Base-by-base conservation (phyloP, 2,797 vertebrate genomes). In the Scyliorhinus canicula region DNA sequence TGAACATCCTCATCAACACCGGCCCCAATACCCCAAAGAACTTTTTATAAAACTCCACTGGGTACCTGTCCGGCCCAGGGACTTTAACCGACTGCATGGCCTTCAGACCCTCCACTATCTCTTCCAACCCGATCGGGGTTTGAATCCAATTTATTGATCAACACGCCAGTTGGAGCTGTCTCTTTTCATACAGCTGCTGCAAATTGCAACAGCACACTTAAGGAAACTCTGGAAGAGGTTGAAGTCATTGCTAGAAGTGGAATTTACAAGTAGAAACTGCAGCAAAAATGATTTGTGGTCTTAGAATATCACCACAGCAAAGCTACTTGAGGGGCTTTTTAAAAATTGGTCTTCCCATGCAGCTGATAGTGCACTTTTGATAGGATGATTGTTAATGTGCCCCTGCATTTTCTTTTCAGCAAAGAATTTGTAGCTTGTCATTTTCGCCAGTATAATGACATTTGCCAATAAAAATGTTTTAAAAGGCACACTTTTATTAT, bases 401-500 rank as follows among this genome's bases (percentile, higher is more conserved):
- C 47, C 14, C 47, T 31, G 8, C 16, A 69, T 71, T 93, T 71
- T 52, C 65, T 94, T 94, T 94, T 47, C 67, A 74, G 28, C 47
- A 35, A 31, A 19, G 31, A 11, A 94, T 94, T 69, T 47, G 63
- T 71, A 28, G 7, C 28, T 50, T 74, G 67, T 94, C 67, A 94
- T 71, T 52, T 94, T 71, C 67, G 16, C 28, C 67, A 52, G 57
- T 40, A 35, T 65, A 65, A 47, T 91, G 44, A 31, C 84, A 28
- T 44, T 93, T 90, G 55, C 86, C 55, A 90, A 40, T 69, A 65
- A 93, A n/a, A 47, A 47, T 67, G 44, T 93, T 93, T n/a, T 65
- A 47, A 93, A 50, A 31, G 44, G 50, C 65, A 52, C 67, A 71
- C 65, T 71, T 35, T 50, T 71, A 44, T 3, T 93, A 65, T 47